Evolutionary conservation across 2,113 vertebrate species (phyloP), one percentile per base, ranked within the genome.

Genomic region (Ceyx margarethae): DNA sequence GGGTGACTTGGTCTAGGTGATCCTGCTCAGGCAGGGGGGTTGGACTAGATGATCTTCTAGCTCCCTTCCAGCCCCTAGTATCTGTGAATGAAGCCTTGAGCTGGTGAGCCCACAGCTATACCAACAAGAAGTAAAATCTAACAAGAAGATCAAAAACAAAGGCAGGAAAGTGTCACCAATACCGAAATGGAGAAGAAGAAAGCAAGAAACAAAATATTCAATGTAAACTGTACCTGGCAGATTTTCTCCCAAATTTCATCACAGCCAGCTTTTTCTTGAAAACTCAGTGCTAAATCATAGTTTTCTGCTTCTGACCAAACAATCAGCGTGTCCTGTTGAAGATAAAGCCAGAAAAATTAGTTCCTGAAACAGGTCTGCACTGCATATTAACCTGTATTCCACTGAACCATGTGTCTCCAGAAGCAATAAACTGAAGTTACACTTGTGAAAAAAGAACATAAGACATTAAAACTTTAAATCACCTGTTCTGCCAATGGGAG

Each of bases 181-280:
- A 37, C n/a, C 23, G 16, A 29, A 78, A 58, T 0, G 14, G n/a
- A 12, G 31, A 25, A 74, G 43, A n/a, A 12, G 33, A 40, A 68
- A 56, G 28, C 18, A 85, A 85, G 33, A 64, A 62, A 53, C 2
- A 23, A 43, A 25, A 13, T 51, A 75, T 26, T n/a, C 67, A n/a
- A 89, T 23, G 9, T 72, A 54, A 65, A 95, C 12, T 67, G 91
- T 98, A 99, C 99, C 98, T 99, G 98, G 95, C 99, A 99, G 93
- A 99, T 99, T 98, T 99, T 99, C 95, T 99, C 99, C 99, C 99
- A 99, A 94, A 99, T 99, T 96, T 99, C 99, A 98, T 99, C 99
- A 87, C 99, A 99, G 89, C 99, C 99, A 91, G 99, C 99, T 95
- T 99, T 99, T 95, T 99, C 99, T 97, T 99, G 99, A 97, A 99